Conservation (phyloP, 2,797 vertebrate genomes). For the Gallinago nigripennis region DNA sequence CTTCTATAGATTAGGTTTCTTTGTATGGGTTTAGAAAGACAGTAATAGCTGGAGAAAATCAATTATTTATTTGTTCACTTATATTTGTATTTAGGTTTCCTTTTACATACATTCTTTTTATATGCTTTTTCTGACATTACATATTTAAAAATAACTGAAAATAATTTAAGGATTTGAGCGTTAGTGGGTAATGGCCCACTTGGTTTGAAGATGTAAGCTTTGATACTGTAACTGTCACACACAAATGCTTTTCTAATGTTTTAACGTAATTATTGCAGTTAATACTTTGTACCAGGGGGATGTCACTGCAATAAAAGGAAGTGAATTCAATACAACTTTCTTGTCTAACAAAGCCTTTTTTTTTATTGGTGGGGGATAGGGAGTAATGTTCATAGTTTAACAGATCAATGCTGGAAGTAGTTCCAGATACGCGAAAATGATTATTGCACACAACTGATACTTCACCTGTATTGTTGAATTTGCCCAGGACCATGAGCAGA, state of each 20-base stretch:
- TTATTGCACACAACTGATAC: neutral
- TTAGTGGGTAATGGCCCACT: slow-evolving; percentile 68
- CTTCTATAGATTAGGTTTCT: slow-evolving; percentile 59
- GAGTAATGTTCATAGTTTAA: neutral
- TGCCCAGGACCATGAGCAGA: neutral
- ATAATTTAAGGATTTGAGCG: slow-evolving; percentile 78
- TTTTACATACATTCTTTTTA: slow-evolving; percentile 83
- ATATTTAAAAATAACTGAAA: slow-evolving; percentile 81
- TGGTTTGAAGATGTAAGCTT: slow-evolving; percentile 85
- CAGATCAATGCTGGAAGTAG: neutral
- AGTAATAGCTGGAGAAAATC: slow-evolving; percentile 78
- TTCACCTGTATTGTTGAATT: neutral
- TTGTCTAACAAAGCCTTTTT: slow-evolving; percentile 27
- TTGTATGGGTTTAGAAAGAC: slow-evolving; percentile 60
- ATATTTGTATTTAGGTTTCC: slow-evolving; percentile 81
- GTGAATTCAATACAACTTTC: slow-evolving; percentile 70
- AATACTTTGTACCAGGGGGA: slow-evolving; percentile 92
- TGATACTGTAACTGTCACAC: slow-evolving; percentile 92
- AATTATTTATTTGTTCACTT: slow-evolving; percentile 88
- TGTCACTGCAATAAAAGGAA: slow-evolving; percentile 95
- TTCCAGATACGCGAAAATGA: neutral
- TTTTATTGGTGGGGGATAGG: neutral
- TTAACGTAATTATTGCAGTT: slow-evolving; percentile 91
- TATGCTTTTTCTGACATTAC: slow-evolving; percentile 81
- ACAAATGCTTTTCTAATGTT: slow-evolving; percentile 94